Evolutionary conservation across 2,797 vertebrate species (phyloP).

Genomic region (Manis javanica): DNA sequence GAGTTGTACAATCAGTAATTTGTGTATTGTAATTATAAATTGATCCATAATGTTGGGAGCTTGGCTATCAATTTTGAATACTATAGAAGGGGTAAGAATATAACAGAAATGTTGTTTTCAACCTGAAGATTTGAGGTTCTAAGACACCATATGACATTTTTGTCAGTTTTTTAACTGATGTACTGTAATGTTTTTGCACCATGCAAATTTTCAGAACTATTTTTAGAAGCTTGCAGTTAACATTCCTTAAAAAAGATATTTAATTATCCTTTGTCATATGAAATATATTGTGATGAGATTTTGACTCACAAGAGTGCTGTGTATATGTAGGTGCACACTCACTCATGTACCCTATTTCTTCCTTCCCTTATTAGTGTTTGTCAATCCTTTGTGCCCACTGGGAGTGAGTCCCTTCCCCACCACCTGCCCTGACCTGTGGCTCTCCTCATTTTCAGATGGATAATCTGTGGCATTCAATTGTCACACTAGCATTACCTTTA

Average conservation of each 20-base stretch:
- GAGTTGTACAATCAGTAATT: constrained; percentile 11
- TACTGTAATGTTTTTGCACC: constrained; percentile 20
- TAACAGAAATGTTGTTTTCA: constrained; percentile 28
- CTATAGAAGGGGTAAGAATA: neutral
- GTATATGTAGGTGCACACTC: neutral
- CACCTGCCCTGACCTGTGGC: neutral
- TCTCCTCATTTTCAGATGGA: neutral
- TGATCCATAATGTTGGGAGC: neutral
- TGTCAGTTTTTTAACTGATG: constrained; percentile 47
- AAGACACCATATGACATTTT: constrained; percentile 17
- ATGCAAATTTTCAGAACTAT: constrained; percentile 55
- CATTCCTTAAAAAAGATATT: constrained; percentile 42
- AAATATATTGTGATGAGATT: constrained; percentile 25
- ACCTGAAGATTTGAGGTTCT: neutral
- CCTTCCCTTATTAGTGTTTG: neutral
- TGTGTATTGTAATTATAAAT: constrained; percentile 23
- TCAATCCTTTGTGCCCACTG: neutral
- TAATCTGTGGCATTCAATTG: neutral
- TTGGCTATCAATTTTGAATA: constrained; percentile 28
- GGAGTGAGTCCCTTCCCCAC: neutral
- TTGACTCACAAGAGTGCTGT: neutral
- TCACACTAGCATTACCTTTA: neutral
- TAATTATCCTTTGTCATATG: constrained; percentile 48
- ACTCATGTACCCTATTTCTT: neutral
- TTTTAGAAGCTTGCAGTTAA: constrained; percentile 44